Evolutionary conservation across 2,113 vertebrate species (phyloP).

Genomic region (Lampris incognitus): DNA sequence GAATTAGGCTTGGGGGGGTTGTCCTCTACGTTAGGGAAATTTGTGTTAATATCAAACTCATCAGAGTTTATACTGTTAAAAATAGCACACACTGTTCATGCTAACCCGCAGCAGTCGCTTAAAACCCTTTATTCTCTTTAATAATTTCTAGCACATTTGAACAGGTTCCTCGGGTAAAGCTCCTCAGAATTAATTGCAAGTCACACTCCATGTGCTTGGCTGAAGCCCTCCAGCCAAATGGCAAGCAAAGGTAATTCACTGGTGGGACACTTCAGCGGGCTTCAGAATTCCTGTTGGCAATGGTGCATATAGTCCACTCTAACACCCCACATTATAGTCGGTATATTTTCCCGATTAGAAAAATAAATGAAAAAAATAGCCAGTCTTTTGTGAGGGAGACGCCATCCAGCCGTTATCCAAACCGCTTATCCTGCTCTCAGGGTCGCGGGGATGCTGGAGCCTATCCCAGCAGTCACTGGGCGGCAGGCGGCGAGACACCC

Average conservation of each 20-base stretch:
- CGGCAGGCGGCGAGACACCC: too few relatives aligned
- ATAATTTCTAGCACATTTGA: slow-evolving; percentile 66
- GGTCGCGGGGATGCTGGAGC: too few relatives aligned
- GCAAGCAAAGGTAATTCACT: slow-evolving; percentile 63
- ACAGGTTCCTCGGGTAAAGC: slow-evolving; percentile 72
- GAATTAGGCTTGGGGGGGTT: slow-evolving; percentile 42
- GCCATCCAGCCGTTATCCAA: too few relatives aligned
- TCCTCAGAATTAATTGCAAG: slow-evolving; percentile 73
- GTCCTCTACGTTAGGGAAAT: slow-evolving; percentile 26
- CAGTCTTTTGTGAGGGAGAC: slow-evolving; percentile 28
- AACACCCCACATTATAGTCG: slow-evolving; percentile 33
- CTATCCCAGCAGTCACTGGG: too few relatives aligned
- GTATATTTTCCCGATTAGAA: slow-evolving; percentile 38
- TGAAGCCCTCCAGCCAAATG: slow-evolving; percentile 64
- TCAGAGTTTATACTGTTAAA: slow-evolving; percentile 43
- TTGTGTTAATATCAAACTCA: slow-evolving; percentile 32
- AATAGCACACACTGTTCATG: slow-evolving; percentile 9
- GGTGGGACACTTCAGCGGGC: slow-evolving; percentile 25
- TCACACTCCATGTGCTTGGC: slow-evolving; percentile 58
- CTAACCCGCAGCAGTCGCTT: slow-evolving; percentile 40
- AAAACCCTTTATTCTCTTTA: slow-evolving; percentile 60
- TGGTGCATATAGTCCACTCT: slow-evolving; percentile 53
- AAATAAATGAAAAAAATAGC: slow-evolving; percentile 12
- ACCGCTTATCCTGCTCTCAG: too few relatives aligned
- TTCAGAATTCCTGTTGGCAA: slow-evolving; percentile 29